Evolutionary conservation across 2,888 invertebrate genomes (phyloP).

Genomic region (Harpagoxenus sublaevis): DNA sequence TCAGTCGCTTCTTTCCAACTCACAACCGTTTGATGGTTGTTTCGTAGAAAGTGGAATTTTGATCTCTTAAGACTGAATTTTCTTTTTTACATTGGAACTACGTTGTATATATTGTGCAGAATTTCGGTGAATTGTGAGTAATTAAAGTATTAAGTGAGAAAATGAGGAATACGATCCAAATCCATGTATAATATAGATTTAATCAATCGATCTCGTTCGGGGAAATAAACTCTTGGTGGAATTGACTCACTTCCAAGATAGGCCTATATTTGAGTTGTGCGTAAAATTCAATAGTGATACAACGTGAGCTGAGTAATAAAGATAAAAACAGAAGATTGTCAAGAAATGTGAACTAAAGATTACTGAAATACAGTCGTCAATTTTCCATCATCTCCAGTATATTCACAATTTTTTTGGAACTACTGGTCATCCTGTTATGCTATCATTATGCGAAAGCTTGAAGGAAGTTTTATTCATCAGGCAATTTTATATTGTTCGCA

Average conservation of each 20-base stretch:
- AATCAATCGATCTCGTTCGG: not conserved
- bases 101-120: not conserved
- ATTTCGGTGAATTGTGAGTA: not conserved
- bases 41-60: not conserved
- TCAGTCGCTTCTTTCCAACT: not conserved
- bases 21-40: not conserved
- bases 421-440: not conserved
- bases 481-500: not conserved
- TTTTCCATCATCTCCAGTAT: not conserved
- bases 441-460: not conserved
- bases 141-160: not conserved
- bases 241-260: not conserved
- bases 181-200: not conserved
- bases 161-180: not conserved
- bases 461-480: not conserved
- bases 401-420: not conserved
- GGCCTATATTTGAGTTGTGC: not conserved
- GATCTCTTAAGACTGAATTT: not conserved
- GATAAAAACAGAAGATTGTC: slow-evolving; percentile 1
- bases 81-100: not conserved
- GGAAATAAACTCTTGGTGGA: not conserved
- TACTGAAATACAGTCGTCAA: not conserved
- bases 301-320: not conserved
- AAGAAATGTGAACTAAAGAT: not conserved
- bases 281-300: not conserved